Evolutionary conservation across 2,113 vertebrate species (phyloP), one percentile per base, ranked within the genome.

Genomic region (Dendrocopos noguchii): DNA sequence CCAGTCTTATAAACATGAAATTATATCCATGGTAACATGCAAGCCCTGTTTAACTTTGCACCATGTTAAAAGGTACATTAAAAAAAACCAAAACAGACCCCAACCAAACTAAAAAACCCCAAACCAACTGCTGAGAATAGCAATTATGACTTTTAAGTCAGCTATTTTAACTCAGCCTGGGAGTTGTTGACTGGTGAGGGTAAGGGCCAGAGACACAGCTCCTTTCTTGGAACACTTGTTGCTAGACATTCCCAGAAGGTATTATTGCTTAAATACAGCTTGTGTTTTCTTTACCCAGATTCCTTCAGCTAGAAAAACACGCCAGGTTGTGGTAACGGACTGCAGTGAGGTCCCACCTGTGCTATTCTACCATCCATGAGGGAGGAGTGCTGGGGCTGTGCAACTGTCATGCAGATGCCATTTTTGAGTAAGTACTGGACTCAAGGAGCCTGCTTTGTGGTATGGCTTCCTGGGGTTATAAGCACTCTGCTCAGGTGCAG

Each of bases 1-100:
- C 94, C 90, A 84, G 25, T 83, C 80, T 85, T 88, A 90, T 53
- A 94, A 96, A 93, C 20, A 81, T 83, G 83, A 90, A 94, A 95
- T 96, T 80, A 95, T 96, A 95, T 94, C 96, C 95, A 96, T 96
- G 93, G 95, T 66, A 96, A 96, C 90, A 85, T 72, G 80, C 53
- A 88, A 91, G 80, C 77, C 31, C 2, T 84, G 90, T 95, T 96
- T 96, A 93, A 94, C 76, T 94, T 89, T 91, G 80, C 76, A 88
- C 68, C 57, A 83, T 83, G 82, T 78, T 90, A 93, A 86, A 94
- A 95, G 66, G 80, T 95, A 87, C 79, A 39, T 89, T 91, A 2
- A 39, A 80, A 91, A 92, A 91, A 83, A 27, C 6, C 6, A 44
- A 18, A 52, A 22, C 12, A 53, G 12, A 39, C 10, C 39, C 39